Conservation (phyloP, 2,888 invertebrate species). For the Zelleria hepariella region DNA sequence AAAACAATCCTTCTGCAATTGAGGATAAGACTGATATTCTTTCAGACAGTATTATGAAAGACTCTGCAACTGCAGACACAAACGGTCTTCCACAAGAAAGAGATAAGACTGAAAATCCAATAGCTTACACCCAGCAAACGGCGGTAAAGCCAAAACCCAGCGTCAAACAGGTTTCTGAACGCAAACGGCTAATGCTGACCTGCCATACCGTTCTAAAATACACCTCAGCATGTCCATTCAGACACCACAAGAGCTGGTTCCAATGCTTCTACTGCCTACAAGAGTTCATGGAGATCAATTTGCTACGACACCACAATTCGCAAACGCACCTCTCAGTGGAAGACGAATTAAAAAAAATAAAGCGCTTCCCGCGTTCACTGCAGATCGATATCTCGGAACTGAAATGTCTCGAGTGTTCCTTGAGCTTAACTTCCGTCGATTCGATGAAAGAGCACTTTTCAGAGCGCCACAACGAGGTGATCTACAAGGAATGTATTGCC, state of each 20-base stretch:
- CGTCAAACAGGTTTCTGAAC: conserved; percentile 42
- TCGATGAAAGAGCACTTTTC: conserved; percentile 30
- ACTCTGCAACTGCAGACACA: no score
- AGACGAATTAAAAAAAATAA: conserved; percentile 41
- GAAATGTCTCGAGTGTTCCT: conserved; percentile 56
- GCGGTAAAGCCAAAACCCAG: conserved; percentile 25
- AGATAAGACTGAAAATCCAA: conserved; percentile 59
- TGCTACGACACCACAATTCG: conserved; percentile 33
- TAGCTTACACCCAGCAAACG: neutral
- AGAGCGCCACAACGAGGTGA: conserved; percentile 35
- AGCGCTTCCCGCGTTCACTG: conserved; percentile 49
- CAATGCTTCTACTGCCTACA: conserved; percentile 27
- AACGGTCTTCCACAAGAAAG: conserved; percentile 53
- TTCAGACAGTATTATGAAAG: no score
- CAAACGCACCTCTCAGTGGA: conserved; percentile 32
- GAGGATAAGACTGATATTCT: neutral
- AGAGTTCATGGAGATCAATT: conserved; percentile 44
- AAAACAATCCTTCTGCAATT: neutral
- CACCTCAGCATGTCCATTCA: conserved; percentile 56
- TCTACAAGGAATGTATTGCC: conserved; percentile 54
- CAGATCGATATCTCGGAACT: conserved; percentile 56
- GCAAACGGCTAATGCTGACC: conserved; percentile 42
- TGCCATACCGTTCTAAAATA: conserved; percentile 37
- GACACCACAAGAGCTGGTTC: conserved; percentile 60
- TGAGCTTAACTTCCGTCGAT: conserved; percentile 31